A percentile compares a stretch with the other conserved stretches of the same genome.
Evolutionary conservation across 2,888 invertebrate species (phyloP).

Genomic region (Drosophila leonis): DNA sequence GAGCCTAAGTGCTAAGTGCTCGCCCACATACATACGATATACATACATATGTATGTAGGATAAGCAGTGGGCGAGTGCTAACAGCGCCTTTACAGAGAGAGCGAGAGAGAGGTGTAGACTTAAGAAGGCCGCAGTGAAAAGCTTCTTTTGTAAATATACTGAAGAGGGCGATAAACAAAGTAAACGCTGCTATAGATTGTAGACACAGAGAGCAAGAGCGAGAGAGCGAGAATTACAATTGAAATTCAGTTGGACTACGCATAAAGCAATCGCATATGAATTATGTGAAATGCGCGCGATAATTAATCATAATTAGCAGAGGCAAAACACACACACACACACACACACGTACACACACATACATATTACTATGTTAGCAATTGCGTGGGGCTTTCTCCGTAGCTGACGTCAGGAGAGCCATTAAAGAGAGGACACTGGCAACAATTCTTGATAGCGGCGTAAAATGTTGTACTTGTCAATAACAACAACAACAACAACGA

Average conservation of each 20-base stretch:
- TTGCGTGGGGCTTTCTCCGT: conserved; percentile 25
- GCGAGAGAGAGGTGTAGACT: background rate
- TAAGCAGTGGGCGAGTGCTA: conserved; percentile 30
- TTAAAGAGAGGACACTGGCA: conserved; percentile 1
- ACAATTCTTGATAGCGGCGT: conserved; percentile 27
- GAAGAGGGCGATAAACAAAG: conserved; percentile 65
- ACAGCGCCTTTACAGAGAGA: conserved; percentile 40
- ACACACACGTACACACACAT: background rate
- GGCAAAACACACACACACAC: conserved; percentile 1
- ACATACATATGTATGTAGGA: conserved; percentile 13
- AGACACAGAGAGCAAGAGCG: background rate
- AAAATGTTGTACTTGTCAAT: conserved; percentile 11
- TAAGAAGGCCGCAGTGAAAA: conserved; percentile 35
- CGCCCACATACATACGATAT: conserved; percentile 32
- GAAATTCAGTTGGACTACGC: conserved; percentile 21
- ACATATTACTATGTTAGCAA: background rate
- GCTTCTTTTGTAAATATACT: conserved; percentile 51
- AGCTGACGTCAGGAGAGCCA: conserved; percentile 36
- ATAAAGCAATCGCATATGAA: conserved; percentile 46
- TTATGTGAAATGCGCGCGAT: conserved; percentile 58
- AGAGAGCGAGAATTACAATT: conserved; percentile 10
- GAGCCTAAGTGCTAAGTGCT: conserved; percentile 29
- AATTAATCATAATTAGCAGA: conserved; percentile 66
- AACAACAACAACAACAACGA: background rate
- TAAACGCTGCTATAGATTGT: conserved; percentile 51